Base-by-base conservation (phyloP, 2,797 vertebrate genomes). In the Notolabrus celidotus region DNA sequence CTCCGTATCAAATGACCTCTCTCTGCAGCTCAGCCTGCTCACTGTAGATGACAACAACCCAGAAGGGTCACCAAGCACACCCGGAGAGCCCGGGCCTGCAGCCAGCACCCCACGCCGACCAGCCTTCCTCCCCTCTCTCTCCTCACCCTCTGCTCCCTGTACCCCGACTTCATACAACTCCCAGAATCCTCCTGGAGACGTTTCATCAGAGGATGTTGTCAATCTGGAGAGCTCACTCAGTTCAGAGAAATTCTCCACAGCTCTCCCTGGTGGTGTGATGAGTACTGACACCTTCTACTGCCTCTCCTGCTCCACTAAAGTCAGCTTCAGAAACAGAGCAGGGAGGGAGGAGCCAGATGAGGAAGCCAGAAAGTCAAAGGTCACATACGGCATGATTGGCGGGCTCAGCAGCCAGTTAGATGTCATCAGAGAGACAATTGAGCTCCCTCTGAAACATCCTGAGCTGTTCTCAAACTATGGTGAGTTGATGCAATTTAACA, bases 361-460 rank as follows among this genome's bases (percentile, higher is more conserved):
- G 1, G 53, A 50, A 5, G 79, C 53, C 36, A 9, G 61, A 16
- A 64, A 86, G 75, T 86, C 91, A 72, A 95, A 80, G 82, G 92
- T 99, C 79, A 98, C 93, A 0, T 99, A 97, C 20, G 93, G 94
- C 71, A 96, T 96, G 95, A 98, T 99, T 54, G 98, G 98, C 29
- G 98, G 98, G 9, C 93, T 99, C 55, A 87, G 75, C 47, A 94
- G 84, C 74, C 96, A 99, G 77, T 79, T 99, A 82, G 93, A 92
- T 57, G 92, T 87, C 61, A 96, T 99, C 87, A 94, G 95, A 88
- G 97, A 99, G 89, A 95, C 94, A 3, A 92, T 99, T 25, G 96
- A 99, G 86, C 93, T 99, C 68, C 98, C 98, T 11, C 85, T 99
- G 71, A 97, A 96, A 88, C 95, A 95, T 53, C 94, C 97, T 0